Evolutionary conservation across 2,888 invertebrate species (phyloP).

Genomic region (Salpingus planirostris): DNA sequence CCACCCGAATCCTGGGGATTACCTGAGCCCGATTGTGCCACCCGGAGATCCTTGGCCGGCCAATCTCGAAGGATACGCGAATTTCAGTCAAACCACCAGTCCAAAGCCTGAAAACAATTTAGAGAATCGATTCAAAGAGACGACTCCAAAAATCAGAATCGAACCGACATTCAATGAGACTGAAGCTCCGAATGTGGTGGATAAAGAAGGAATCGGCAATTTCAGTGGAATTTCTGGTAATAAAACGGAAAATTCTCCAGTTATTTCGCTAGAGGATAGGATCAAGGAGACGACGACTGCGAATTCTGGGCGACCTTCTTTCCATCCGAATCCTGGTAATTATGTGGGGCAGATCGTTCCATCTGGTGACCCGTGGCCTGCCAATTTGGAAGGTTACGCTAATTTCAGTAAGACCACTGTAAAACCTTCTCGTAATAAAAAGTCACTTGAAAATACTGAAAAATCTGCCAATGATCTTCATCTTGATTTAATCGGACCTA

Average conservation of each 20-base stretch:
- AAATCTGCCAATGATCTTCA: no score
- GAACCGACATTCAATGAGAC: slow-evolving; percentile 1
- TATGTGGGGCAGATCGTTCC: neutral
- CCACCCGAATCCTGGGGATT: slow-evolving; percentile 2
- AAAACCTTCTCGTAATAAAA: no score
- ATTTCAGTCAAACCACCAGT: slow-evolving; percentile 3
- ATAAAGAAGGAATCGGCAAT: no score
- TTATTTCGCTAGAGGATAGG: slow-evolving; percentile 1
- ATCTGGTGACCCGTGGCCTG: slow-evolving; percentile 1
- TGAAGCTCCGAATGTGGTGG: no score
- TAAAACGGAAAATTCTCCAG: slow-evolving; percentile 9
- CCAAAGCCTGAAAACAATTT: neutral
- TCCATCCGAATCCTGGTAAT: slow-evolving; percentile 1
- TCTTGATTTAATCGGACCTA: no score
- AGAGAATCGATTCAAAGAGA: neutral
- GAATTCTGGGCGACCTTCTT: neutral
- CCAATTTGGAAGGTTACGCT: neutral
- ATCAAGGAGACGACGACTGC: slow-evolving; percentile 1
- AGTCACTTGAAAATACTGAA: no score
- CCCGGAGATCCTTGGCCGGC: neutral
- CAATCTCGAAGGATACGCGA: slow-evolving; percentile 2
- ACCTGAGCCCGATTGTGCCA: neutral
- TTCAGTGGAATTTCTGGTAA: no score
- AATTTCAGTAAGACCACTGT: no score
- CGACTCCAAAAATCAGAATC: slow-evolving; percentile 1